Evolutionary conservation across 1,140 invertebrate species (phyloP), one percentile per base, ranked within the genome.

Genomic region (Pseudachorutes palmiensis): DNA sequence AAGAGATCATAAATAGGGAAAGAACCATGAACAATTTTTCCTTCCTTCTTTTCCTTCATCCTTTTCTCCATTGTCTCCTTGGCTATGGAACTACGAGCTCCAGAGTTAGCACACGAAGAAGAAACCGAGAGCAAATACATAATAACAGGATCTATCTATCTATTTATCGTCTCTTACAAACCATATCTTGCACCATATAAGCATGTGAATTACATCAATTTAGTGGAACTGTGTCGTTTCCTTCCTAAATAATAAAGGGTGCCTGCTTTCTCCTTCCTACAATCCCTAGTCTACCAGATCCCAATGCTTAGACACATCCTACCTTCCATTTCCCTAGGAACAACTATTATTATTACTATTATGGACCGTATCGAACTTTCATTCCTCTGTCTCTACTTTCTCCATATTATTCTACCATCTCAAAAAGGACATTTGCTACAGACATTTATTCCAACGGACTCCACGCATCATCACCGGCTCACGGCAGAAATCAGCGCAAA

Each of bases 1-100:
- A 66, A 71, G 61, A 63, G 64, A 68, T 68, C 66, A 71, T 71
- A 71, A 71, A 71, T 71, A 71, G 66, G 62, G 28, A 68, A 48
- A 12, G 31, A 51, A 19, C 31, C 14, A 62, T 33, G 30, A 2
- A n/a, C 30, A 36, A 62, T 31, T 30, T 62, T 36, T 62, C 19
- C 12, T 5, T 32, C 51, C 51, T 55, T 24, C 3, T 55, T 24
- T 14, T 30, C 30, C 31, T 30, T 30, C 30, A 9, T 62, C 19
- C 57, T 65, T n/a, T 31, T 57, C 29, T 30, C 28, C 64, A 55
- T 30, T 28, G 28, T 65, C 64, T 64, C 62, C 51, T 19, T 55
- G 5, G 5, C 19, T 22, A 55, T 55, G 24, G 14, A 14, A 55
- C 51, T 14, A 55, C 9, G 51, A 45, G 36, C 36, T 9, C n/a